These are phyloP conservation scores for Pediacus dermestoides DNA, from an alignment of 2,888 invertebrate genomes.

Conservation along the genomic window DNA sequence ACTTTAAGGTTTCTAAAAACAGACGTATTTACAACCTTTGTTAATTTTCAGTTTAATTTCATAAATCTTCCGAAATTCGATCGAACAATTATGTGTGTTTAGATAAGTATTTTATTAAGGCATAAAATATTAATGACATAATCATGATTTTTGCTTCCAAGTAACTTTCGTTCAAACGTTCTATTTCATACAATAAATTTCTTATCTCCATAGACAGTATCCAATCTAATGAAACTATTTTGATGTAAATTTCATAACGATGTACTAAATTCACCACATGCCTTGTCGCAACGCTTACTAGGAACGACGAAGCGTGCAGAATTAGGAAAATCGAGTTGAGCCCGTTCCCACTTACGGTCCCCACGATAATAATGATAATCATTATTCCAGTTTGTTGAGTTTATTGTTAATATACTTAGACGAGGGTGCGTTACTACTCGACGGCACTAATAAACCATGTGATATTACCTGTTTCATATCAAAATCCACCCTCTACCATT, in stretches of 20 bases:
- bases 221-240: slow-evolving; percentile 13
- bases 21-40: too few relatives aligned
- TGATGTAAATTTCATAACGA: slow-evolving; percentile 14
- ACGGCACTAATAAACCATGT: slow-evolving; percentile 20
- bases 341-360: slow-evolving; percentile 15
- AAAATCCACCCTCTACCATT: too few relatives aligned
- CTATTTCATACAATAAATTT: too few relatives aligned
- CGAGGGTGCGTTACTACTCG: slow-evolving; percentile 23
- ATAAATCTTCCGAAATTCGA: too few relatives aligned
- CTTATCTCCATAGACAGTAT: too few relatives aligned
- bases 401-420: slow-evolving; percentile 31
- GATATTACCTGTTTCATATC: slow-evolving; percentile 10
- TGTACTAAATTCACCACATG: slow-evolving; percentile 14
- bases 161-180: too few relatives aligned
- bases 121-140: too few relatives aligned
- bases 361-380: slow-evolving; percentile 29
- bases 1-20: too few relatives aligned
- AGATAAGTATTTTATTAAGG: too few relatives aligned
- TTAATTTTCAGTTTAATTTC: too few relatives aligned
- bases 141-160: too few relatives aligned
- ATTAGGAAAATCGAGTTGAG: slow-evolving; percentile 22
- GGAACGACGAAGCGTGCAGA: slow-evolving; percentile 17
- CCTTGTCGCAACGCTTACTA: slow-evolving; percentile 13
- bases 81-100: too few relatives aligned
- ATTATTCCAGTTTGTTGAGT: slow-evolving; percentile 37